phyloP scores from a whole-genome alignment of 92 coral and sea anemone species.

The Porites divaricata region DNA sequence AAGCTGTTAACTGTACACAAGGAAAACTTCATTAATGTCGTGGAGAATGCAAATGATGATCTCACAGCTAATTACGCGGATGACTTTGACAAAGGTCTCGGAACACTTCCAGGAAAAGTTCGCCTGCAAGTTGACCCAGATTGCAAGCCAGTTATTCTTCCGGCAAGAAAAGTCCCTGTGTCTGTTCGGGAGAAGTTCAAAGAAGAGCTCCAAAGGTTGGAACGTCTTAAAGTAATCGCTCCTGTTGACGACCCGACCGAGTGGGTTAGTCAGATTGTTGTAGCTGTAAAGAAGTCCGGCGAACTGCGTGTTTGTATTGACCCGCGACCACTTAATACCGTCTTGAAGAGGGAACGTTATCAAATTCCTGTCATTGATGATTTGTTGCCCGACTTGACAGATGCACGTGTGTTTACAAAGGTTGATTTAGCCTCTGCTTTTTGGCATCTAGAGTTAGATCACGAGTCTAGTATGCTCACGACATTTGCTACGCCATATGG shows the following conservation, averaged over 20 bases:
- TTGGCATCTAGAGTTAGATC: conserved; percentile 17
- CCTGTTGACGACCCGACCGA: no score
- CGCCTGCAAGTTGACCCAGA: conserved; percentile 42
- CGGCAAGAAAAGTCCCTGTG: conserved; percentile 45
- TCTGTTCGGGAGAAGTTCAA: conserved; percentile 31
- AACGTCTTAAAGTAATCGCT: neutral
- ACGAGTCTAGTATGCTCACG: neutral
- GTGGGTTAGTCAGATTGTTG: no score
- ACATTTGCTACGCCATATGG: no score
- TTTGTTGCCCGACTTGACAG: neutral
- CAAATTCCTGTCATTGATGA: no score
- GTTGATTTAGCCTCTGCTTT: conserved; percentile 18
- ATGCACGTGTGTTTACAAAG: conserved; percentile 27
- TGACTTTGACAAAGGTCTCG: conserved; percentile 33
- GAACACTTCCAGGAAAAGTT: conserved; percentile 55
- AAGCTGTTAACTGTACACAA: conserved; percentile 53
- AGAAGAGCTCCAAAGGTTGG: conserved; percentile 36
- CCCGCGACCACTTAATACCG: no score
- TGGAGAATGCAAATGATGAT: conserved; percentile 23
- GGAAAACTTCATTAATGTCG: conserved; percentile 36
- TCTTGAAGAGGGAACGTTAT: no score
- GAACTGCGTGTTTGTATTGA: no score
- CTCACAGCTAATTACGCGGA: conserved; percentile 36
- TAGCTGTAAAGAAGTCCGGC: no score
- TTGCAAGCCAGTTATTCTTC: conserved; percentile 18